phyloP scores from a whole-genome alignment of 1,140 invertebrate genomes.

The Steinernema khuongi region DNA sequence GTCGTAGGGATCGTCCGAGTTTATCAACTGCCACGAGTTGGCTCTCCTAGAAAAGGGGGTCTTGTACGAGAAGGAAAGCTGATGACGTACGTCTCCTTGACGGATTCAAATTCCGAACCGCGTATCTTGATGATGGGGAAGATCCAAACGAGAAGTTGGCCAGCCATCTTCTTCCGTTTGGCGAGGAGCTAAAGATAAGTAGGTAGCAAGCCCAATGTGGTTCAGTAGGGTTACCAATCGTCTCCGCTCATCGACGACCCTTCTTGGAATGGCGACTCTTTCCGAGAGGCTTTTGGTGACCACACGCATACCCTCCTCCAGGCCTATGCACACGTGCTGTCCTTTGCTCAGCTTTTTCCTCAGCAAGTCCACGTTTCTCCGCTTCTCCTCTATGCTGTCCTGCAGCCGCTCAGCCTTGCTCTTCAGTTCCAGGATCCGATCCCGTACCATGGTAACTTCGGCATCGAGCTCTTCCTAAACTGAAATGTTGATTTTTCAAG shows the following conservation, averaged over 20 bases:
- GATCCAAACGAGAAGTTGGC: slow-evolving; percentile 10
- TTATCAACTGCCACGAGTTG: background rate
- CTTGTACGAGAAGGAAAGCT: background rate
- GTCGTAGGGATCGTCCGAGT: background rate
- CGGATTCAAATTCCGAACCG: background rate
- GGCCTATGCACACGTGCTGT: background rate
- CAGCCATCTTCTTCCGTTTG: slow-evolving; percentile 5
- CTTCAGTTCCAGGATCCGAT: background rate
- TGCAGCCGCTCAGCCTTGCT: background rate
- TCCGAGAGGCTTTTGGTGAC: background rate
- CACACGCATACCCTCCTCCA: background rate
- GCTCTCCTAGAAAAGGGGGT: background rate
- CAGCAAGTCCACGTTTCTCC: background rate
- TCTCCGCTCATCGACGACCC: background rate
- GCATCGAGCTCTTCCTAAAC: background rate
- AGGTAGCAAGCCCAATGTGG: too few relatives aligned
- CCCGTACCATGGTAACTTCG: background rate
- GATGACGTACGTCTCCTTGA: background rate
- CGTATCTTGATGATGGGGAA: background rate
- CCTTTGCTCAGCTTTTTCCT: background rate
- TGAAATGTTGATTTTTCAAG: background rate
- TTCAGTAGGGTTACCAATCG: background rate
- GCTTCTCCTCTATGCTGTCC: background rate
- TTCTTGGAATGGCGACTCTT: background rate
- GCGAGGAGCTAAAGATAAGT: background rate